phyloP scores from a whole-genome alignment of 1,140 invertebrate genomes.

The Vanessa atalanta region DNA sequence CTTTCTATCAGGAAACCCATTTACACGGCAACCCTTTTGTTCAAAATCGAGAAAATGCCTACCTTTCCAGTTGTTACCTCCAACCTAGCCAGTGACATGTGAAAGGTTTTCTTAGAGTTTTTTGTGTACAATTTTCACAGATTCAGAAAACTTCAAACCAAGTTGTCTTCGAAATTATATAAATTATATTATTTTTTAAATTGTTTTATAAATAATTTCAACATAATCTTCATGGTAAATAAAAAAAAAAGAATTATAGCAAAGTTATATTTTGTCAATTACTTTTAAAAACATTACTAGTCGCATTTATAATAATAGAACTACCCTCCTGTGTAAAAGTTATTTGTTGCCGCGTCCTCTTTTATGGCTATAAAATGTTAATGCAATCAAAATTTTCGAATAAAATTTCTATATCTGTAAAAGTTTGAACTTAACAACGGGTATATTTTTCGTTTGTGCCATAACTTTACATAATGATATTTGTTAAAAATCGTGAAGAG shows the following conservation, averaged over 20 bases:
- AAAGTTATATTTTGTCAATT: not conserved
- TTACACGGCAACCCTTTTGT: no score
- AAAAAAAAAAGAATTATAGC: not conserved
- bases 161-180: no score
- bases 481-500: no score
- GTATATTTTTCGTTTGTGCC: slow-evolving; percentile 9
- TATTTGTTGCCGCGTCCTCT: slow-evolving; percentile 25
- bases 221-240: not conserved
- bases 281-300: slow-evolving; percentile 13
- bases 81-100: no score
- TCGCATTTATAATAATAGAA: slow-evolving; percentile 20
- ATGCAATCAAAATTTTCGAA: slow-evolving; percentile 30
- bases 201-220: not conserved
- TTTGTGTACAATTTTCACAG: no score
- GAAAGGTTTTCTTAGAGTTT: no score
- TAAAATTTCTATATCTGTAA: slow-evolving; percentile 14
- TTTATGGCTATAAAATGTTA: slow-evolving; percentile 33
- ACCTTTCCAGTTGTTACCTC: no score
- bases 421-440: slow-evolving; percentile 2
- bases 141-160: no score
- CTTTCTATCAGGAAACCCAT: no score
- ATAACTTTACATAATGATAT: not conserved
- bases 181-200: not conserved
- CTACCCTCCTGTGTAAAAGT: slow-evolving; percentile 23
- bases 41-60: no score